Conservation (phyloP, 2,113 vertebrate species). For the Petrocephalus microphthalmus region DNA sequence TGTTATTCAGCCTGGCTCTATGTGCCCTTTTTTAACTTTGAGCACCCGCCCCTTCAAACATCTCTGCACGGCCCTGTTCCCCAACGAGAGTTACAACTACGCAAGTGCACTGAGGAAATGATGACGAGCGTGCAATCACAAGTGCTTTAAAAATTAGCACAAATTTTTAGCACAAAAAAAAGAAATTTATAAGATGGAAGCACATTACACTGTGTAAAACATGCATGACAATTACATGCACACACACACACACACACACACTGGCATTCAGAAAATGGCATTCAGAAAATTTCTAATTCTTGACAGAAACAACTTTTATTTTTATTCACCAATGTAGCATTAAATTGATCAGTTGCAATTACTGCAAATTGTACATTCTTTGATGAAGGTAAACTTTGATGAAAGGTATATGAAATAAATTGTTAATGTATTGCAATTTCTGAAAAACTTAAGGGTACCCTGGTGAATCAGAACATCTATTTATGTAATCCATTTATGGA, state of each 20-base stretch:
- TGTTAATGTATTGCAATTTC: neutral
- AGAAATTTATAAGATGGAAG: neutral
- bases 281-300: neutral
- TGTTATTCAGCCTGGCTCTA: too few relatives aligned
- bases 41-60: too few relatives aligned
- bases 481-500: neutral
- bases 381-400: neutral
- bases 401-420: neutral
- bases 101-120: neutral
- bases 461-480: neutral
- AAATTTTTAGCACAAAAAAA: neutral
- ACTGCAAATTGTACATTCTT: neutral
- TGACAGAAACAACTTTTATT: neutral
- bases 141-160: neutral
- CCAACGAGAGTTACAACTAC: too few relatives aligned
- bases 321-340: neutral
- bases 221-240: neutral
- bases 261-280: neutral
- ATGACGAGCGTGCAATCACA: neutral
- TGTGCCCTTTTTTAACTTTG: too few relatives aligned
- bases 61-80: too few relatives aligned
- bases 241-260: neutral
- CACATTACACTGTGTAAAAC: neutral
- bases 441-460: neutral
- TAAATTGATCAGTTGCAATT: neutral